Evolutionary conservation across 92 coral and sea anemone genomes (phyloP).

Genomic region (Zoanthus sansibaricus): DNA sequence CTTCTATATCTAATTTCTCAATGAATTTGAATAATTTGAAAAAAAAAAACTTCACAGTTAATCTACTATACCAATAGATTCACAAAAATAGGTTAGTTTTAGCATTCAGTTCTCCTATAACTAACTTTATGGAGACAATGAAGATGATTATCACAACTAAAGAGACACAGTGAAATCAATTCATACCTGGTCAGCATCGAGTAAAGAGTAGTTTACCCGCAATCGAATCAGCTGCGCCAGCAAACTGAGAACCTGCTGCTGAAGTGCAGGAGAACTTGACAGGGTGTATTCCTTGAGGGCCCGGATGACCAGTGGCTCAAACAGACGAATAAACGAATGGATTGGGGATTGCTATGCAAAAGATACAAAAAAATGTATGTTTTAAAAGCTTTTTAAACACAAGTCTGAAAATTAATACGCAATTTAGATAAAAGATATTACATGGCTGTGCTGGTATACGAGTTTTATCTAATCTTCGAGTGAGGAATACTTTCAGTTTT

Average conservation of each 20-base stretch:
- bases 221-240: constrained; percentile 90
- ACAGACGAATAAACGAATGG: constrained; percentile 95
- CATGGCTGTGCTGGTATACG: no score
- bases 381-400: not conserved
- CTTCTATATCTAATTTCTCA: no score
- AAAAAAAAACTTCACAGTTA: no score
- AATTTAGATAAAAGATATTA: no score
- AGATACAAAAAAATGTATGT: not conserved
- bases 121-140: no score
- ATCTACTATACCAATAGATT: no score
- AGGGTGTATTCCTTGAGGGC: constrained; percentile 96
- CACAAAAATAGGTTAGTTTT: no score
- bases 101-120: no score
- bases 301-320: constrained; percentile 95
- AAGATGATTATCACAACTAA: not conserved
- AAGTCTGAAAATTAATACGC: no score
- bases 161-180: not conserved
- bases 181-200: constrained; percentile 95
- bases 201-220: constrained; percentile 93
- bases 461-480: no score
- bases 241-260: constrained; percentile 94
- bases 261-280: constrained; percentile 75
- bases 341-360: constrained; percentile 87
- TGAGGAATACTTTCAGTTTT: no score
- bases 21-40: no score